A percentile compares a stretch with the other conserved stretches of the same genome.
These are phyloP conservation scores for Lepus timidus DNA, from an alignment of 2,113 vertebrate genomes.

Conservation along the genomic window DNA sequence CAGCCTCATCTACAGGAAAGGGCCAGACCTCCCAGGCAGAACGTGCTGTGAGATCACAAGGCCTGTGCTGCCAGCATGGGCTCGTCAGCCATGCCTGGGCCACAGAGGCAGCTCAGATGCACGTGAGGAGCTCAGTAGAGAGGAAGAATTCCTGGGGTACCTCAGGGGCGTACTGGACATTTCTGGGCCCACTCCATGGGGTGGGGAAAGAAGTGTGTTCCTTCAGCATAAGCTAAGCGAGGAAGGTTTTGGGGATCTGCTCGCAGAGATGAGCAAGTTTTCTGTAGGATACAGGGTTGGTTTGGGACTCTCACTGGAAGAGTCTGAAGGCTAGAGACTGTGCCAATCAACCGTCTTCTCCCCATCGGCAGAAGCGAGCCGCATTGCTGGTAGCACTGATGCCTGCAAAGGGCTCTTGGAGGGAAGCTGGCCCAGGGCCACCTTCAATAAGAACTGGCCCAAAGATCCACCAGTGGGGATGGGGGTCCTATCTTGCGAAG, in stretches of 20 bases:
- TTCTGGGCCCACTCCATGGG: not conserved
- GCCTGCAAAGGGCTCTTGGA: not conserved
- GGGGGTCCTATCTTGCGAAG: not conserved
- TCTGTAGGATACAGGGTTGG: not conserved
- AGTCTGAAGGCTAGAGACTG: not conserved
- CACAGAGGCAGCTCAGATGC: not conserved
- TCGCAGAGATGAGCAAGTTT: not conserved
- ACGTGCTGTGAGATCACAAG: not conserved
- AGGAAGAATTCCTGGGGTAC: too few species aligned
- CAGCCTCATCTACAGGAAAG: not conserved
- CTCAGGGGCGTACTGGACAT: not conserved
- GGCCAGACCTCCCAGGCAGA: not conserved
- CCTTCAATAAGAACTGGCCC: not conserved
- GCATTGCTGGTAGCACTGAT: not conserved
- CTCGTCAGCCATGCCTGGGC: not conserved
- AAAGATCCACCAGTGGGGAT: accelerated
- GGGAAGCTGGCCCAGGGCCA: not conserved
- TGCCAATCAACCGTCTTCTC: not conserved
- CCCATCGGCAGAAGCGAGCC: not conserved
- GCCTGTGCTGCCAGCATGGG: not conserved
- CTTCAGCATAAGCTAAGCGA: not conserved
- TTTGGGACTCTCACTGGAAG: not conserved
- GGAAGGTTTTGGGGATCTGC: not conserved
- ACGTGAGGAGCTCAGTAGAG: not conserved
- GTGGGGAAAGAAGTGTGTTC: not conserved